Conservation (phyloP, 2,888 invertebrate species). For the Scaeva pyrastri region DNA sequence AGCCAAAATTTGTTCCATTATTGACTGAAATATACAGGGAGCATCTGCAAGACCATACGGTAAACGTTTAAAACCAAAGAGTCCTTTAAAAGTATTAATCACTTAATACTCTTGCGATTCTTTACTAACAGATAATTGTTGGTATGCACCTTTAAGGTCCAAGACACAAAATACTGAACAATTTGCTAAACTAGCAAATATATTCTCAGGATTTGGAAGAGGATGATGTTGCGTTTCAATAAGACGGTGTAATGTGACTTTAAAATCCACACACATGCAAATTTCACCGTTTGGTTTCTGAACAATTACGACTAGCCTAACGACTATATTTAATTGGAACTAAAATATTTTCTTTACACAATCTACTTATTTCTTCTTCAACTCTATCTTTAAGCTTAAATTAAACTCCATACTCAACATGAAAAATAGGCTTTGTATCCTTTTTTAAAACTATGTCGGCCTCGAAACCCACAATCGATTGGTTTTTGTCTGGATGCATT, state of each 20-base stretch:
- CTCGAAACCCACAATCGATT: slow-evolving; percentile 27
- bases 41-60: slow-evolving; percentile 78
- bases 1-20: slow-evolving; percentile 55
- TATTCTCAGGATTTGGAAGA: slow-evolving; percentile 57
- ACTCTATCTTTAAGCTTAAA: slow-evolving; percentile 57
- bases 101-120: slow-evolving; percentile 78
- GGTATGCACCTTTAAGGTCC: slow-evolving; percentile 79
- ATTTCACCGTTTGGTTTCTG: slow-evolving; percentile 74
- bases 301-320: slow-evolving; percentile 79
- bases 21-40: slow-evolving; percentile 61
- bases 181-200: slow-evolving; percentile 68
- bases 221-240: slow-evolving; percentile 77
- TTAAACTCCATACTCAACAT: slow-evolving; percentile 67
- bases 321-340: slow-evolving; percentile 68
- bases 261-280: slow-evolving; percentile 72
- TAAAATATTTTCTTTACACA: not conserved
- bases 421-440: no score
- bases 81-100: slow-evolving; percentile 79
- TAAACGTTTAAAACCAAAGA: slow-evolving; percentile 77
- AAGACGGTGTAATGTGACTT: slow-evolving; percentile 74
- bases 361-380: slow-evolving; percentile 64
- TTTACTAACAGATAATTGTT: slow-evolving; percentile 78
- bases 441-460: no score
- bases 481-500: slow-evolving; percentile 5
- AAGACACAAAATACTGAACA: slow-evolving; percentile 74